These are phyloP conservation scores for Cetonia aurata DNA, from an alignment of 2,888 invertebrate genomes.

Conservation along the genomic window DNA sequence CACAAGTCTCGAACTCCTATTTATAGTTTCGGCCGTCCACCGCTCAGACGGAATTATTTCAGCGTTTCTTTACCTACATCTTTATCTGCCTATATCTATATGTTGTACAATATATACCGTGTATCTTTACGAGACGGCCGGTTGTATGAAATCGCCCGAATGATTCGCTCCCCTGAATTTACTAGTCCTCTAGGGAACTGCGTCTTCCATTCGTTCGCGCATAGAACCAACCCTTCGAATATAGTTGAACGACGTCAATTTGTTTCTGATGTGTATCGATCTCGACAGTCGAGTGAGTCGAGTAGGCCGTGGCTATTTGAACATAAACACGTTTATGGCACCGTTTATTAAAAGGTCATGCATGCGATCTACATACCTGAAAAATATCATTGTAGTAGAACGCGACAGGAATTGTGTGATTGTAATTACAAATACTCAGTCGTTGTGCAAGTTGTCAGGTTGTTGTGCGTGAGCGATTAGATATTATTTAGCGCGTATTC, in stretches of 20 bases:
- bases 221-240: not conserved
- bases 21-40: constrained; percentile 22
- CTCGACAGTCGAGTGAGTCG: not conserved
- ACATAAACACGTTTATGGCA: constrained; percentile 27
- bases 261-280: constrained; percentile 21
- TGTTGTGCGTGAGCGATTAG: constrained; percentile 3
- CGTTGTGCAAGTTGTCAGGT: too few species aligned
- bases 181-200: constrained; percentile 6
- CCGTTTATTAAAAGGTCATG: constrained; percentile 25
- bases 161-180: not conserved
- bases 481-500: too few species aligned
- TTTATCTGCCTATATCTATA: constrained; percentile 6
- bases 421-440: not conserved
- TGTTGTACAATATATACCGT: not conserved
- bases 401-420: not conserved
- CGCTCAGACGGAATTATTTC: constrained; percentile 22
- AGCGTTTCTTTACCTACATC: not conserved
- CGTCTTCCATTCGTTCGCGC: constrained; percentile 10
- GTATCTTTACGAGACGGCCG: too few species aligned
- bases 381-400: constrained; percentile 12
- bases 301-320: not conserved
- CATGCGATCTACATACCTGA: constrained; percentile 11
- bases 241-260: constrained; percentile 14
- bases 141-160: not conserved
- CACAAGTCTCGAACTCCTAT: constrained; percentile 22